Evolutionary conservation across 2,797 vertebrate genomes (phyloP), one percentile per base, ranked within the genome.

Genomic region (Danio choprae): DNA sequence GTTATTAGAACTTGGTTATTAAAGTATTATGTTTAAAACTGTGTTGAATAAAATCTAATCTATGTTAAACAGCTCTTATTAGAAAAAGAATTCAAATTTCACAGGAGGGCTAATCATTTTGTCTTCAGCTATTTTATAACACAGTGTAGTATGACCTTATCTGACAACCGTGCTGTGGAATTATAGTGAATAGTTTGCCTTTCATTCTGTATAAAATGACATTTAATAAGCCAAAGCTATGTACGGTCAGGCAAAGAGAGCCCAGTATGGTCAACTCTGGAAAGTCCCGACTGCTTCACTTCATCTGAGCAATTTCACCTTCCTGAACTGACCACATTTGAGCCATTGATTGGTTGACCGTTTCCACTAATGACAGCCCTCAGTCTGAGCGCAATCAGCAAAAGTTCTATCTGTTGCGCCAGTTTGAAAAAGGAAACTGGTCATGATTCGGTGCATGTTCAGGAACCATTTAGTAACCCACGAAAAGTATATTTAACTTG

Each of bases 331-430:
- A 75, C 73, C 79, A 63, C 83, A 77, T 68, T 40, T 71, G 55
- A 62, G 59, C 56, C 76, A 80, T 78, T 80, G 69, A 68, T 68
- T 20, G 73, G 73, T 8, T 60, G 79, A 84, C 74, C 59, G 9
- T 74, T 40, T 74, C 69, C 83, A 44, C 46, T 77, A 78, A 77
- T 68, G 69, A 69, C 18, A 65, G 46, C 41, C 16, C 43, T 69
- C 65, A 40, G 22, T 67, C 38, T 29, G 18, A 43, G 60, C 5
- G 12, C 62, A 81, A 74, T 77, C 62, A 74, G 83, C 50, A 68
- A 43, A 78, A 64, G 46, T 22, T 46, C 48, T 44, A 77, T 75
- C 65, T 67, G 38, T 51, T 72, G 13, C 1, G 15, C 29, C 40
- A 50, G 50, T 55, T 62, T 67, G 46, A 53, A 70, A 74, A 71